These are phyloP conservation scores for Xenops minutus DNA, from an alignment of 2,797 vertebrate genomes.

Conservation along the genomic window DNA sequence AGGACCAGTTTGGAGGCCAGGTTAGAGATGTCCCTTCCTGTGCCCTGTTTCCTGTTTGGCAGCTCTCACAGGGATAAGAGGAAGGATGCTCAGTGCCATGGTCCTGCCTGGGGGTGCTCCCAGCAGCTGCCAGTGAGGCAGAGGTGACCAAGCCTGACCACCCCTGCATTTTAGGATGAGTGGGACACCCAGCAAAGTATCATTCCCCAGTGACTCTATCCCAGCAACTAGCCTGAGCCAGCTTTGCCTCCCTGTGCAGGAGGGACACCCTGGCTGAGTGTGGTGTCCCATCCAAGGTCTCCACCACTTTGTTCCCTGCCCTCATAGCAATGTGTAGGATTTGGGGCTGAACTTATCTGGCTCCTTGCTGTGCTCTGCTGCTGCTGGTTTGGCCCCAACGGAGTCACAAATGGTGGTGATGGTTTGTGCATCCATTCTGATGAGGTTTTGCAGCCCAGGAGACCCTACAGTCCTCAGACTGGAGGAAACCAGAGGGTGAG, in stretches of 20 bases:
- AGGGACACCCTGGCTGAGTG: fast-evolving
- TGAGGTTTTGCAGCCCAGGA: background rate
- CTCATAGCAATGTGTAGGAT: background rate
- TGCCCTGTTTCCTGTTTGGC: background rate
- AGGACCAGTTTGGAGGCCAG: background rate
- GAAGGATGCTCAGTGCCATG: fast-evolving
- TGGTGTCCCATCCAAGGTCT: background rate
- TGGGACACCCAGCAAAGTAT: fast-evolving
- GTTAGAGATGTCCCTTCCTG: background rate
- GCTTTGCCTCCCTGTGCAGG: background rate
- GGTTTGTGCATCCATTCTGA: background rate
- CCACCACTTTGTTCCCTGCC: background rate
- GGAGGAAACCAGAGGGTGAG: background rate
- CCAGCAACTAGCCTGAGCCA: background rate
- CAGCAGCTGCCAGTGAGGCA: background rate
- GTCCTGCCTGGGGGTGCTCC: background rate
- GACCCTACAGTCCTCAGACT: background rate
- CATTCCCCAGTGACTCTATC: background rate
- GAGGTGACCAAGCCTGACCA: background rate
- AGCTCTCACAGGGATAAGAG: background rate
- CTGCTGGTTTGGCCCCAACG: background rate
- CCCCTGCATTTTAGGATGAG: fast-evolving
- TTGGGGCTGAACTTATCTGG: background rate
- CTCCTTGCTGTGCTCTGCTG: background rate
- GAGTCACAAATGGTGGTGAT: background rate